A percentile compares a stretch with the other conserved stretches of the same genome.
phyloP scores from a whole-genome alignment of 1,140 invertebrate genomes.

The Neodiprion fabricii region DNA sequence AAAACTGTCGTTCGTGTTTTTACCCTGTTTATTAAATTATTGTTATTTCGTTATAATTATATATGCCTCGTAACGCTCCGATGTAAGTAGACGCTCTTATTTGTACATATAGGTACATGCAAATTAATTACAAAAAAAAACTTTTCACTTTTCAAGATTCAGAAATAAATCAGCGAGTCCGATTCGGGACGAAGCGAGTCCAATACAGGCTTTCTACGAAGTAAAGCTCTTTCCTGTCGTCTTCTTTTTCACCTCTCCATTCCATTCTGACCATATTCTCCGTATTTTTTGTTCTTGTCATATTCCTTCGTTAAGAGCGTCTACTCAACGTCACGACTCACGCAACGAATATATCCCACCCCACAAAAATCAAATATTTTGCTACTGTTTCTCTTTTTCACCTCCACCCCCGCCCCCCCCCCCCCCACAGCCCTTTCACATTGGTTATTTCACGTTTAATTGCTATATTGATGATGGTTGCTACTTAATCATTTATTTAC shows the following conservation, averaged over 20 bases:
- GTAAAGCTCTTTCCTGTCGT: neutral
- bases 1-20: constrained; percentile 44
- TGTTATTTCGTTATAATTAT: constrained; percentile 36
- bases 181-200: no score
- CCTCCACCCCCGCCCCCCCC: neutral
- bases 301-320: neutral
- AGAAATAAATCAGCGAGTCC: no score
- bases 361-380: neutral
- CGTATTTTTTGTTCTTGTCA: no score
- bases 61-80: constrained; percentile 36
- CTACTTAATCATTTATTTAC: constrained; percentile 17
- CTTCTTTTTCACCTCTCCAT: neutral
- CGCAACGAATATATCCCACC: neutral
- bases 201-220: no score
- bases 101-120: neutral
- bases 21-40: constrained; percentile 36
- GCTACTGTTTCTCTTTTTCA: neutral
- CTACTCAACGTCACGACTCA: neutral
- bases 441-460: constrained; percentile 5
- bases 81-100: constrained; percentile 40
- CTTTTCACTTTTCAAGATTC: neutral
- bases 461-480: constrained; percentile 4
- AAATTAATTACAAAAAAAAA: neutral
- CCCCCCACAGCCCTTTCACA: neutral
- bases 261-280: neutral